These are phyloP conservation scores for Triops longicaudatus DNA, from an alignment of 1,140 invertebrate species.

Conservation along the genomic window DNA sequence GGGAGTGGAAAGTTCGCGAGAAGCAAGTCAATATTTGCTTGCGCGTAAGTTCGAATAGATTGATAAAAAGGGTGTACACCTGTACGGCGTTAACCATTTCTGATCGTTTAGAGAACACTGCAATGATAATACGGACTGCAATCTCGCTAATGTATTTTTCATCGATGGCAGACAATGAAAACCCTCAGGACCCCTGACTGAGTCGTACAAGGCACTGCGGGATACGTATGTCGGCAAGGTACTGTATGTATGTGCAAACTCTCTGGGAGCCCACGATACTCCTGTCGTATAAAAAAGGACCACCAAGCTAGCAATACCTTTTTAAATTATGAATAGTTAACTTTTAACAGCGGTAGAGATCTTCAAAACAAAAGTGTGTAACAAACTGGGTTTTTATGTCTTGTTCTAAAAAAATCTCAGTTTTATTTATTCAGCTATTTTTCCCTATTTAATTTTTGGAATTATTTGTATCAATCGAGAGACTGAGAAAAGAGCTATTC, in stretches of 20 bases:
- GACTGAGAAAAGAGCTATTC: neutral
- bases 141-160: neutral
- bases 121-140: neutral
- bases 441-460: too few relatives aligned
- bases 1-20: neutral
- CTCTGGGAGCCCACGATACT: neutral
- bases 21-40: neutral
- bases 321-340: neutral
- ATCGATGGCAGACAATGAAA: neutral
- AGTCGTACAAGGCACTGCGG: neutral
- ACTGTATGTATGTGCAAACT: neutral
- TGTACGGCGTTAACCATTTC: neutral
- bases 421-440: too few relatives aligned
- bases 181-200: neutral
- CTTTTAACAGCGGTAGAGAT: too few relatives aligned
- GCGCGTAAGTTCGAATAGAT: neutral
- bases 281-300: neutral
- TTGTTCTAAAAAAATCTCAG: too few relatives aligned
- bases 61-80: neutral
- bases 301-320: neutral
- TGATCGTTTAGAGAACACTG: neutral
- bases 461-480: neutral
- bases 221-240: neutral
- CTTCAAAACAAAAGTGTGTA: too few relatives aligned
- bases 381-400: too few relatives aligned